Conservation (phyloP, 2,113 vertebrate species). For the Melanocharis versteri region DNA sequence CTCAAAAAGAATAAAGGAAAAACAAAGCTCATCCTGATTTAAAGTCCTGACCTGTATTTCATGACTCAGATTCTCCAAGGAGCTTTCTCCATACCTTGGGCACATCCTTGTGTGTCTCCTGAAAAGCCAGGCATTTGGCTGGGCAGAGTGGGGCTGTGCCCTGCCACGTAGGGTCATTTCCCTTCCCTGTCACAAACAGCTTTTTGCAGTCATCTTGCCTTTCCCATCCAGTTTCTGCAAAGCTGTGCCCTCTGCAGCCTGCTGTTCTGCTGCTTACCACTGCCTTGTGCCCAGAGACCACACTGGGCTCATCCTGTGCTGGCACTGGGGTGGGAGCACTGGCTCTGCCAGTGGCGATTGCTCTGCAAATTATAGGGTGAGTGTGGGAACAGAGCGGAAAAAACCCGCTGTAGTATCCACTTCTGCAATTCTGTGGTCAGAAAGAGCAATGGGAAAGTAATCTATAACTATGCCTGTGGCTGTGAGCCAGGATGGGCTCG, state of each 20-base stretch:
- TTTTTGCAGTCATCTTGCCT: background rate
- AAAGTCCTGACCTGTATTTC: background rate
- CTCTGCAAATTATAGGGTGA: background rate
- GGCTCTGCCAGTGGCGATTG: background rate
- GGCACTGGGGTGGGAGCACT: background rate
- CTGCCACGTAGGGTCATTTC: background rate
- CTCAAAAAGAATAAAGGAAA: background rate
- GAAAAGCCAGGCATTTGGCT: background rate
- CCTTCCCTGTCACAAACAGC: background rate
- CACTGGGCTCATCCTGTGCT: background rate
- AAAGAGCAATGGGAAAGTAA: background rate
- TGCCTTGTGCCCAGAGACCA: background rate
- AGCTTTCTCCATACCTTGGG: background rate
- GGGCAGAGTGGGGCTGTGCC: background rate
- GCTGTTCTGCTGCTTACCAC: background rate
- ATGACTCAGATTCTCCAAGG: background rate
- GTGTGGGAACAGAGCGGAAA: background rate
- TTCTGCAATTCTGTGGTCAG: constrained; percentile 13
- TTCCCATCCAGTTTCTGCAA: background rate
- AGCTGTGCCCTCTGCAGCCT: background rate
- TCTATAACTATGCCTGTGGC: background rate
- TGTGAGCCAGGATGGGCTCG: background rate
- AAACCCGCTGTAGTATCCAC: background rate
- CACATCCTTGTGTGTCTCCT: background rate
- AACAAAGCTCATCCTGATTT: background rate